Conservation (phyloP, 2,888 invertebrate genomes). For the Elegia similella region DNA sequence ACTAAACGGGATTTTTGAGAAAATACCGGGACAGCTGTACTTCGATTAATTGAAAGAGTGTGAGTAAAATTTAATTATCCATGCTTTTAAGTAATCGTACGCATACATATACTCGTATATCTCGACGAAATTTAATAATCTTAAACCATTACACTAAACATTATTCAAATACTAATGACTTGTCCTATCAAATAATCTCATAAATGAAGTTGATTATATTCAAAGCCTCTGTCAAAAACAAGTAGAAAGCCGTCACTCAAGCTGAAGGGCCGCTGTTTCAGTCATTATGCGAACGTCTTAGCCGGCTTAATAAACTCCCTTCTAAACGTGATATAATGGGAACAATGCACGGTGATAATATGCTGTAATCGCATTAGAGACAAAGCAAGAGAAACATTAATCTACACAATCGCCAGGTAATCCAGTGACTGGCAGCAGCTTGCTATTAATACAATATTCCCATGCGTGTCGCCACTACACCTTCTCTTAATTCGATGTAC, state of each 20-base stretch:
- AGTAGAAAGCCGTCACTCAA: slow-evolving; percentile 8
- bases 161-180: background rate
- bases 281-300: slow-evolving; percentile 15
- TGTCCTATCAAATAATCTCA: background rate
- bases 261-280: slow-evolving; percentile 1
- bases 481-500: slow-evolving; percentile 16
- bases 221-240: slow-evolving; percentile 7
- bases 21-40: too few relatives aligned
- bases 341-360: slow-evolving; percentile 27
- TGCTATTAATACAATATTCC: slow-evolving; percentile 25
- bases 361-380: slow-evolving; percentile 25
- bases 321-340: slow-evolving; percentile 21
- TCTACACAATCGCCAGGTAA: slow-evolving; percentile 41
- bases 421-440: slow-evolving; percentile 36
- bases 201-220: slow-evolving; percentile 3
- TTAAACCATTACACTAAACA: too few relatives aligned
- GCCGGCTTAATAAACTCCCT: slow-evolving; percentile 19
- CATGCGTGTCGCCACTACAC: slow-evolving; percentile 9
- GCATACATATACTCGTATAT: background rate
- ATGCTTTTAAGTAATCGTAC: too few relatives aligned
- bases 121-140: too few relatives aligned
- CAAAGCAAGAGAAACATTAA: slow-evolving; percentile 36
- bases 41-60: too few relatives aligned
- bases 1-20: too few relatives aligned
- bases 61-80: too few relatives aligned